These are phyloP conservation scores for Spermophilus dauricus DNA, from an alignment of 2,113 vertebrate genomes.

Conservation along the genomic window DNA sequence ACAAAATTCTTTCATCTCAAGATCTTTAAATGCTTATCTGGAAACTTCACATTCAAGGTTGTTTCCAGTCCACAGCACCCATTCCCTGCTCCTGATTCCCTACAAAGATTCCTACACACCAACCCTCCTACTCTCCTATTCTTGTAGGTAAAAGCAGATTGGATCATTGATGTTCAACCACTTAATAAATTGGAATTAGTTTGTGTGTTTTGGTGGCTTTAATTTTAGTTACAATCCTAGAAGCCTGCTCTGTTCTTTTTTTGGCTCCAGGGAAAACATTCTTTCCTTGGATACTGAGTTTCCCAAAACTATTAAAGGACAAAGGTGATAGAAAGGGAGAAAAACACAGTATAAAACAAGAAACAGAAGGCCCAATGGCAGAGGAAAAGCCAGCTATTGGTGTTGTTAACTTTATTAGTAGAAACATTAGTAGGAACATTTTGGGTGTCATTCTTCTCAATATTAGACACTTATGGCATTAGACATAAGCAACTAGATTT, in stretches of 20 bases:
- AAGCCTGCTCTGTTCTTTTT: neutral
- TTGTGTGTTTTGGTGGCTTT: neutral
- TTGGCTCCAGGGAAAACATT: neutral
- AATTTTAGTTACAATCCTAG: neutral
- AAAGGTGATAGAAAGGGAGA: neutral
- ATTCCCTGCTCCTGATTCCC: neutral
- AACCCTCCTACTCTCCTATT: neutral
- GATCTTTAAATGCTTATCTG: neutral
- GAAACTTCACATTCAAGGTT: neutral
- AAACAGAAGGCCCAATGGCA: neutral
- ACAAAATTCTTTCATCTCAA: conserved; percentile 8
- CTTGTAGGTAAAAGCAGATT: neutral
- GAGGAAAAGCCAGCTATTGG: neutral
- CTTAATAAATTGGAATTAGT: neutral
- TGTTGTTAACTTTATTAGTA: neutral
- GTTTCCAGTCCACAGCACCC: neutral
- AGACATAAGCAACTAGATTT: conserved; percentile 65
- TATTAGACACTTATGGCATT: conserved; percentile 42
- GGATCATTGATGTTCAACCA: neutral
- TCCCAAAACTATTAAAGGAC: conserved; percentile 41
- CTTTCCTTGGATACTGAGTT: neutral
- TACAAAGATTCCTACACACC: neutral
- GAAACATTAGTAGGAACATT: conserved; percentile 8
- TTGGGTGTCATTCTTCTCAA: neutral
- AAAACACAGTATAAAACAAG: neutral